A percentile compares a stretch with the other conserved stretches of the same genome.
Evolutionary conservation across 1,140 invertebrate species (phyloP).

Genomic region (Micrasema minimum): DNA sequence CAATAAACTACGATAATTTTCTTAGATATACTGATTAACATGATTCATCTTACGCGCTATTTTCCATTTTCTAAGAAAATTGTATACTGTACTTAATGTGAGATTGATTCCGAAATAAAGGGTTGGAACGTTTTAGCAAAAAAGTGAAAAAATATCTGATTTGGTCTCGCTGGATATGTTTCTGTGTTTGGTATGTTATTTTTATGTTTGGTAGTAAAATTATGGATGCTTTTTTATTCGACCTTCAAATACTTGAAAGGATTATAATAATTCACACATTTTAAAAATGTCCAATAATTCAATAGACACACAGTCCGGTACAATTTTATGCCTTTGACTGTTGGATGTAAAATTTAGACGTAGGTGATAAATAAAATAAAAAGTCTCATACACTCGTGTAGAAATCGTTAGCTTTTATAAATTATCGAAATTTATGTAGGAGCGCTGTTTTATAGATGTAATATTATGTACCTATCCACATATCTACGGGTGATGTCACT

Average conservation of each 20-base stretch:
- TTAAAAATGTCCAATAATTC: slow-evolving; percentile 20
- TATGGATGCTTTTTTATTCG: neutral
- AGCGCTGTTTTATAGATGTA: neutral
- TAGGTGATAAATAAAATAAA: slow-evolving; percentile 20
- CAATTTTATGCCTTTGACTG: slow-evolving; percentile 6
- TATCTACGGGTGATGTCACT: slow-evolving; percentile 2
- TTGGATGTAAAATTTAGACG: neutral
- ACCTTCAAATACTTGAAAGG: slow-evolving; percentile 1
- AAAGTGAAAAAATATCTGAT: no score
- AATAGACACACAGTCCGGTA: slow-evolving; percentile 8
- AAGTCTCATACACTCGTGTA: neutral
- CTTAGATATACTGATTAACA: no score
- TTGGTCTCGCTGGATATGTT: no score
- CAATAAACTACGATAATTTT: no score
- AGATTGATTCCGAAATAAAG: no score
- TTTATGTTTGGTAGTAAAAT: no score
- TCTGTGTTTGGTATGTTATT: no score
- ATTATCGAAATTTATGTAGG: slow-evolving; percentile 22
- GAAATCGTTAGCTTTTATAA: slow-evolving; percentile 20
- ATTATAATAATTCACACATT: slow-evolving; percentile 19
- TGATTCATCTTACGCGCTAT: no score
- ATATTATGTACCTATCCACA: no score
- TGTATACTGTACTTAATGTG: no score
- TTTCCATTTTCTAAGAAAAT: no score
- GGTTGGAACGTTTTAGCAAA: no score